These are phyloP conservation scores for Pterocles orientalis DNA, from an alignment of 2,113 vertebrate species.

Conservation along the genomic window DNA sequence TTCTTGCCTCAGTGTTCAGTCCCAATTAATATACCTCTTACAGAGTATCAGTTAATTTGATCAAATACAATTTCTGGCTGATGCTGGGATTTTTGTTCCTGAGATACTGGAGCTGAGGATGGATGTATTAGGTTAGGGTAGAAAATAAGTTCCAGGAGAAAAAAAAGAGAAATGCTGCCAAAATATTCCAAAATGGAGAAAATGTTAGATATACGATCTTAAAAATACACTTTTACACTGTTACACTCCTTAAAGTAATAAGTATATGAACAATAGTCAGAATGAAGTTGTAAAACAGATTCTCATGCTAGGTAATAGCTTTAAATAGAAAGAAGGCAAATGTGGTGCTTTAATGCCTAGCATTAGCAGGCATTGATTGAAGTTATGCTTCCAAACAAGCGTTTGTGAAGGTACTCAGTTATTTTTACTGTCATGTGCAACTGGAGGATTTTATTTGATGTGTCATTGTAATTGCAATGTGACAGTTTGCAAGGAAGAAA, in stretches of 20 bases:
- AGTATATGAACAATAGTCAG: neutral
- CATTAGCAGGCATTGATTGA: neutral
- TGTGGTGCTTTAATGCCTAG: neutral
- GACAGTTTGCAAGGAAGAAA: neutral
- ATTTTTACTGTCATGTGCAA: neutral
- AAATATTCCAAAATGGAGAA: neutral
- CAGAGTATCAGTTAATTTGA: neutral
- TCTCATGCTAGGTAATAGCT: neutral
- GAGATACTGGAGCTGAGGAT: neutral
- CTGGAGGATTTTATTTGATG: neutral
- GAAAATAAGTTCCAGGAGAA: neutral
- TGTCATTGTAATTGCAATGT: neutral
- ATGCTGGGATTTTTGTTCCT: neutral
- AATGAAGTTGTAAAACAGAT: neutral
- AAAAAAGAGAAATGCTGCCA: neutral
- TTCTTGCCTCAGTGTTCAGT: neutral
- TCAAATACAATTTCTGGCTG: neutral
- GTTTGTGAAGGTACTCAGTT: neutral
- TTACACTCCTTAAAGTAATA: neutral
- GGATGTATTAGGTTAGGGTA: neutral
- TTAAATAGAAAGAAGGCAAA: neutral
- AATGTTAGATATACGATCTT: neutral
- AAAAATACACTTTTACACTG: neutral
- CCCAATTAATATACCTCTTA: neutral
- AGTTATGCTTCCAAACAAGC: neutral